Conservation (phyloP, 2,888 invertebrate species). For the Miltochrista miniata region DNA sequence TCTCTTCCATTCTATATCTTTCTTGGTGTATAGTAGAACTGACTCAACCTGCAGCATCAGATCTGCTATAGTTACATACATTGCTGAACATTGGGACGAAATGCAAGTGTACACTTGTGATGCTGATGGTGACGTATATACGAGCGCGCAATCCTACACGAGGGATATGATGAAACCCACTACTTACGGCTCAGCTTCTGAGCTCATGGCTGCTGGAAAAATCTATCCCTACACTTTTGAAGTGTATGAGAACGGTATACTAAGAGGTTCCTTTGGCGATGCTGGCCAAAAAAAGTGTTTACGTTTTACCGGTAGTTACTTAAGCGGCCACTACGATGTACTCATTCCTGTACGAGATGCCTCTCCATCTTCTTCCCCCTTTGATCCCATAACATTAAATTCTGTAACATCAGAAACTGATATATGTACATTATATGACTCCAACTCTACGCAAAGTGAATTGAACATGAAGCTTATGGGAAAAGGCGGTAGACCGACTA, state of each 20-base stretch:
- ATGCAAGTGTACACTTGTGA: slow-evolving; percentile 8
- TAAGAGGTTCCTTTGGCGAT: background rate
- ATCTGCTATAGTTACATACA: background rate
- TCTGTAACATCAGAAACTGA: too few relatives aligned
- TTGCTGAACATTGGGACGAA: slow-evolving; percentile 8
- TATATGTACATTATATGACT: too few relatives aligned
- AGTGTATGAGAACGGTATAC: too few relatives aligned
- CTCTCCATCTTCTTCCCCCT: too few relatives aligned
- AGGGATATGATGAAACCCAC: slow-evolving; percentile 10
- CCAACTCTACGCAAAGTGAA: too few relatives aligned
- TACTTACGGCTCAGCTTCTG: slow-evolving; percentile 12
- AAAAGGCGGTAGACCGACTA: too few relatives aligned
- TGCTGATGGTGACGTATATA: slow-evolving; percentile 6
- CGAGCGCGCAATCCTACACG: slow-evolving; percentile 6
- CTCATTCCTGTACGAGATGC: background rate
- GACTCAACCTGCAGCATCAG: slow-evolving; percentile 7
- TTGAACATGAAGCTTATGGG: too few relatives aligned
- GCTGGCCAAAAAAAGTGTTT: background rate
- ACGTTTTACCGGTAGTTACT: slow-evolving; percentile 9
- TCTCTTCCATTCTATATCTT: slow-evolving; percentile 6
- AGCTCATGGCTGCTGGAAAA: slow-evolving; percentile 6
- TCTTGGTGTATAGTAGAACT: slow-evolving; percentile 10
- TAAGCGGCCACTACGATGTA: slow-evolving; percentile 9
- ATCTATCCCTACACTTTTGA: background rate
- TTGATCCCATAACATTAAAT: too few relatives aligned